phyloP scores from a whole-genome alignment of 2,888 invertebrate species.

The Dicyrtoma fusca region DNA sequence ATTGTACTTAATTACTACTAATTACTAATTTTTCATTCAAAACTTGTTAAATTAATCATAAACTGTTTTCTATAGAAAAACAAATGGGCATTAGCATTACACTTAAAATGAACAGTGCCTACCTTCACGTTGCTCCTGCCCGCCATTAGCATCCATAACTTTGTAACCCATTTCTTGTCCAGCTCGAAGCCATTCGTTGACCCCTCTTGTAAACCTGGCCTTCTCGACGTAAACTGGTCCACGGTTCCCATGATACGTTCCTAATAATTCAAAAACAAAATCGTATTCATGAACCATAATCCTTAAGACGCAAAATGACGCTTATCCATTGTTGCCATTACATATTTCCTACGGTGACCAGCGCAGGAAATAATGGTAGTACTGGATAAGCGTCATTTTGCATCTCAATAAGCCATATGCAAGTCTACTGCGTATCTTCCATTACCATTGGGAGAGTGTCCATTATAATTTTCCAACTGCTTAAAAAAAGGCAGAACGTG shows the following conservation, averaged over 20 bases:
- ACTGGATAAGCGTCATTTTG: too few relatives aligned
- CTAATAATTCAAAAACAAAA: conserved; percentile 11
- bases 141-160: conserved; percentile 30
- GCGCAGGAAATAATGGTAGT: too few relatives aligned
- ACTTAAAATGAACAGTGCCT: too few relatives aligned
- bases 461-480: conserved; percentile 42
- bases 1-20: neutral
- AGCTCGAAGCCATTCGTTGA: conserved; percentile 27
- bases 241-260: conserved; percentile 15
- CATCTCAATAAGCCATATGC: too few relatives aligned
- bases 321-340: too few relatives aligned
- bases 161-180: conserved; percentile 25
- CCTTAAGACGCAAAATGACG: too few relatives aligned
- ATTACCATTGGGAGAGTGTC: conserved; percentile 38
- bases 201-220: conserved; percentile 16
- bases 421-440: too few relatives aligned
- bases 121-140: conserved; percentile 32
- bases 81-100: too few relatives aligned
- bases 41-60: too few relatives aligned
- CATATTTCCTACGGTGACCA: too few relatives aligned
- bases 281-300: neutral
- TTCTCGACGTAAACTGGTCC: conserved; percentile 32
- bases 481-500: conserved; percentile 49
- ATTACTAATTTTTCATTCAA: neutral
- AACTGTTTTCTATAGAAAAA: too few relatives aligned